Conservation (phyloP, 2,797 vertebrate genomes). For the Stomatorhinus walkeri region DNA sequence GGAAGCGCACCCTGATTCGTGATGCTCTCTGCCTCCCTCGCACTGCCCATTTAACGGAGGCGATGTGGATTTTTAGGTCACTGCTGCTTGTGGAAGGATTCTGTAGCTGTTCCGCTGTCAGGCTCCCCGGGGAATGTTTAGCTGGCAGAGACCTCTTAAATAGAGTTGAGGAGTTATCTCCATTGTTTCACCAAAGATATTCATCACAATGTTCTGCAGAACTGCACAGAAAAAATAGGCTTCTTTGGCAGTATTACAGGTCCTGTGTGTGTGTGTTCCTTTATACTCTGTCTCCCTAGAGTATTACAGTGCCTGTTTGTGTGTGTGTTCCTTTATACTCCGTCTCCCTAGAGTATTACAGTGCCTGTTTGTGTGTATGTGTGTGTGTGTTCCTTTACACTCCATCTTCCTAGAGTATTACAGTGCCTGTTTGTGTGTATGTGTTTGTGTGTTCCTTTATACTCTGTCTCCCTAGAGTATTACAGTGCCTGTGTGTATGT, state of each 20-base stretch:
- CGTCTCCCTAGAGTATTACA: not conserved
- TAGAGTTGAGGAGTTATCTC: constrained; percentile 32
- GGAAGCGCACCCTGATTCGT: not conserved
- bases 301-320: not conserved
- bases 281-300: not conserved
- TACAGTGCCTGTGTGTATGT: not conserved
- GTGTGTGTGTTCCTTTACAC: not conserved
- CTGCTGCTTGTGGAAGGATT: not conserved
- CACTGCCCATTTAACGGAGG: not conserved
- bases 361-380: not conserved
- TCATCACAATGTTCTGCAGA: constrained; percentile 28
- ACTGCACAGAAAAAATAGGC: not conserved
- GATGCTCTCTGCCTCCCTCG: not conserved
- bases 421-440: not conserved
- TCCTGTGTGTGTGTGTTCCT: not conserved
- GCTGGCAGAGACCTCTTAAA: constrained; percentile 31
- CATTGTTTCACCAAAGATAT: constrained; percentile 31
- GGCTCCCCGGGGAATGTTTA: constrained; percentile 35
- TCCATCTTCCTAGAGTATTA: not conserved
- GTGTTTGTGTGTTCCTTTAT: not conserved
- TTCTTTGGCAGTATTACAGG: not conserved
- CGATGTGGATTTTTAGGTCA: not conserved
- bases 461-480: not conserved
- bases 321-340: not conserved
- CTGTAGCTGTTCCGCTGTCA: constrained; percentile 28